Evolutionary conservation across 2,888 invertebrate genomes (phyloP).

Genomic region (Leptothorax acervorum): DNA sequence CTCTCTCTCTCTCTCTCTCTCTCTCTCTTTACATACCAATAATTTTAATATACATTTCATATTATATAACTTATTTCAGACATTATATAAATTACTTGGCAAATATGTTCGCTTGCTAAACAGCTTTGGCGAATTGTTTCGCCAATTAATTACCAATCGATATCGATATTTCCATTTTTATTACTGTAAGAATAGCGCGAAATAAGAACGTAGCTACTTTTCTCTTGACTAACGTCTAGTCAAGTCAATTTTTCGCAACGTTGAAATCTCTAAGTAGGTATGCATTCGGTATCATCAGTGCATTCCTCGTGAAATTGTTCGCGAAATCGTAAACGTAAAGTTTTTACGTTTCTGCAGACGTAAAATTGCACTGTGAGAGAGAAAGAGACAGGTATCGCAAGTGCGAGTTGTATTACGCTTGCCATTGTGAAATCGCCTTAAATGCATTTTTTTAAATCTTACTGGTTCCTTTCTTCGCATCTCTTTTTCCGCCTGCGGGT

Average conservation of each 20-base stretch:
- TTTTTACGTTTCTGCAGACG: conserved; percentile 12
- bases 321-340: conserved; percentile 13
- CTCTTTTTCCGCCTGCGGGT: conserved; percentile 8
- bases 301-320: conserved; percentile 10
- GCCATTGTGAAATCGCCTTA: conserved; percentile 29
- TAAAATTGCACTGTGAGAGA: not conserved
- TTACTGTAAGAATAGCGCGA: not conserved
- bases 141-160: not conserved
- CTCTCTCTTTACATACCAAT: not conserved
- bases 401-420: too few relatives aligned
- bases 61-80: not conserved
- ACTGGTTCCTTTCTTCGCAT: not conserved
- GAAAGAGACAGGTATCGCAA: not conserved
- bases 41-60: not conserved
- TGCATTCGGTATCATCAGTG: conserved; percentile 17
- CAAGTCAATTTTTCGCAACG: not conserved
- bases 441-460: not conserved
- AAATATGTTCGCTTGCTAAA: not conserved
- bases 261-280: not conserved
- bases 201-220: not conserved
- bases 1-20: too few relatives aligned
- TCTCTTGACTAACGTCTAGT: not conserved
- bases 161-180: conserved; percentile 9
- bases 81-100: not conserved
- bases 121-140: not conserved